Base-by-base conservation (phyloP, 2,113 vertebrate species). In the Hymenochirus boettgeri region DNA sequence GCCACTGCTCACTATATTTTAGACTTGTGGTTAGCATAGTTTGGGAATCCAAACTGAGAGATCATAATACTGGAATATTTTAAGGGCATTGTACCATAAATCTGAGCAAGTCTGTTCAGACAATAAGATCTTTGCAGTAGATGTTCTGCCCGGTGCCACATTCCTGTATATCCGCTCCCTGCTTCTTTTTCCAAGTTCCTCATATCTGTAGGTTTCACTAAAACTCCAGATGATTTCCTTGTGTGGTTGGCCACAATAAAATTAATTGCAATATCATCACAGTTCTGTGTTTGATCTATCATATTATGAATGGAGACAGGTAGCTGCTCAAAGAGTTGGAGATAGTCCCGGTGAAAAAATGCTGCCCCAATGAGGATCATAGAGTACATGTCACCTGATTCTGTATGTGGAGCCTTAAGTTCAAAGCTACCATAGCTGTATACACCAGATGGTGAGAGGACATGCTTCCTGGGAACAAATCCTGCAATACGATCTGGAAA, bases 101-200 rank as follows among this genome's bases (percentile, higher is more conserved):
- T 92, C 61, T 79, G 77, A 35, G 80, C 82, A 55, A 98, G 82
- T 75, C 82, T 90, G 82, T 97, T 97, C 48, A 98, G 77, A 76
- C 95, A 98, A 71, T 90, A 90, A 3, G 94, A 98, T 59, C 95
- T 86, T 79, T 97, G 95, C 52, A 94, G 86, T 58, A 97, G 83
- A 77, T 97, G 95, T 66, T 96, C 90, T 0, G 93, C 86, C 5
- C 93, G 86, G 60, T 94, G 94, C 95, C 94, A 98, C 95, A 98
- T 94, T 29, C 95, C 94, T 45, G 90, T 82, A 78, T 93, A 95
- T 33, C 92, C 92, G 29, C 87, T 92, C 35, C 77, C 86, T 58
- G 89, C 92, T 15, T 94, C 92, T 70, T 92, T 93, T 67, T 97
- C 95, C 79, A 95, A 79, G 81, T 89, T 97, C 46, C 86, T 82